Evolutionary conservation across 37 sponge, comb jelly and placozoan species (phyloP).

Genomic region (Theonella swinhoei): DNA sequence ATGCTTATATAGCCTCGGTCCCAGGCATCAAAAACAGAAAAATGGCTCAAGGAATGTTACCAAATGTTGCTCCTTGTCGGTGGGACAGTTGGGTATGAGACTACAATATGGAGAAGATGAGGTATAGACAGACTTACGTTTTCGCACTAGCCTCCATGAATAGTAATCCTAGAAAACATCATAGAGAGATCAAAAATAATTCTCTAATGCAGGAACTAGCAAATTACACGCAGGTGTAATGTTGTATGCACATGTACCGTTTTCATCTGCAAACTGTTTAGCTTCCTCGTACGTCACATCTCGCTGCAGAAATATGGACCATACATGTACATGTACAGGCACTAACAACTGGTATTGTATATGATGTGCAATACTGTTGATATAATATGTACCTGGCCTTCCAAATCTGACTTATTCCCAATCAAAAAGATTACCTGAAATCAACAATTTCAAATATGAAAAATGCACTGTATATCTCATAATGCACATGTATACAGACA

Average conservation of each 20-base stretch:
- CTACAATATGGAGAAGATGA: background rate
- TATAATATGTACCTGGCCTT: slow-evolving; percentile 81
- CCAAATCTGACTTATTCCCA: slow-evolving; percentile 98
- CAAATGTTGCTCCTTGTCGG: too few relatives aligned
- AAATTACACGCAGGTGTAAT: too few relatives aligned
- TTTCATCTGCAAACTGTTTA: slow-evolving; percentile 98
- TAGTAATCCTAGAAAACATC: slow-evolving; percentile 68
- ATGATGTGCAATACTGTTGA: background rate
- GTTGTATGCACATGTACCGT: slow-evolving; percentile 69
- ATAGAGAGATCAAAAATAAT: background rate
- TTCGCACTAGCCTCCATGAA: slow-evolving; percentile 98
- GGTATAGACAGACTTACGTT: slow-evolving; percentile 70
- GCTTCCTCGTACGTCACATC: slow-evolving; percentile 99
- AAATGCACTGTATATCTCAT: background rate
- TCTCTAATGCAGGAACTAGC: too few relatives aligned
- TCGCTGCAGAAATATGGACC: slow-evolving; percentile 67
- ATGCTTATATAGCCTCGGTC: too few relatives aligned
- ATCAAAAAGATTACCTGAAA: slow-evolving; percentile 95
- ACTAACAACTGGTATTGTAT: background rate
- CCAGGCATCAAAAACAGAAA: too few relatives aligned
- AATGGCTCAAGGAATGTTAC: too few relatives aligned
- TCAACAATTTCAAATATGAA: background rate
- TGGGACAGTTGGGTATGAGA: too few relatives aligned
- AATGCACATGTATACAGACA: background rate
- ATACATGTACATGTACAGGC: background rate